Conservation (phyloP, 2,888 invertebrate genomes). For the Linyphia triangularis region DNA sequence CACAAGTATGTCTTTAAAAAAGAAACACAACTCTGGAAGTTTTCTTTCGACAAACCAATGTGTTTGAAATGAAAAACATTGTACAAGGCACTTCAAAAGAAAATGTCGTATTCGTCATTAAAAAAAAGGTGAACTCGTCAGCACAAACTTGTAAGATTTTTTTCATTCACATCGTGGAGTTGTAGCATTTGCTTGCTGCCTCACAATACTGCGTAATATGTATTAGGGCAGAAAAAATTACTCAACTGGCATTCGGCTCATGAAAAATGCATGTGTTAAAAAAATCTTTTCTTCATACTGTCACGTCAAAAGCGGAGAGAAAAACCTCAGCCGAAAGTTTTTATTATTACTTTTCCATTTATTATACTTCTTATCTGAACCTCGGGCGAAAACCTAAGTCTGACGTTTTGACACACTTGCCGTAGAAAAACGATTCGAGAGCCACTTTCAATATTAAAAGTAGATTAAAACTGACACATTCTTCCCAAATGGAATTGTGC, state of each 20-base stretch:
- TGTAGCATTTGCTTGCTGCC: neutral
- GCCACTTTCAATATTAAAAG: slow-evolving; percentile 35
- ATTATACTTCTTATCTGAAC: slow-evolving; percentile 16
- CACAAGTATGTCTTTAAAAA: neutral
- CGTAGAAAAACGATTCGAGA: neutral
- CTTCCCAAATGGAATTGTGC: neutral
- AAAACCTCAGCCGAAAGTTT: slow-evolving; percentile 25
- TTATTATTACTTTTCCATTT: slow-evolving; percentile 39
- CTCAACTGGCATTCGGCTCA: slow-evolving; percentile 6
- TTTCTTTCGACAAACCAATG: slow-evolving; percentile 2
- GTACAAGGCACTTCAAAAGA: neutral
- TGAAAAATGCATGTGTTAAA: slow-evolving; percentile 40
- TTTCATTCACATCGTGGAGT: neutral
- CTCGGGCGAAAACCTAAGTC: slow-evolving; percentile 16
- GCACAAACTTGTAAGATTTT: slow-evolving; percentile 18
- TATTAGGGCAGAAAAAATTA: slow-evolving; percentile 10
- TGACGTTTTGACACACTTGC: slow-evolving; percentile 30
- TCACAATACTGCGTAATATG: slow-evolving; percentile 21
- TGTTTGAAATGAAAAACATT: slow-evolving; percentile 16
- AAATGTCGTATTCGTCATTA: neutral
- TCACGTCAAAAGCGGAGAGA: neutral
- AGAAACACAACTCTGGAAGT: neutral
- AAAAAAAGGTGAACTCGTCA: slow-evolving; percentile 4
- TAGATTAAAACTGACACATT: slow-evolving; percentile 21
- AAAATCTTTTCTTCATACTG: slow-evolving; percentile 10